Conservation (phyloP, 1,140 invertebrate genomes). For the Maconellicoccus hirsutus region DNA sequence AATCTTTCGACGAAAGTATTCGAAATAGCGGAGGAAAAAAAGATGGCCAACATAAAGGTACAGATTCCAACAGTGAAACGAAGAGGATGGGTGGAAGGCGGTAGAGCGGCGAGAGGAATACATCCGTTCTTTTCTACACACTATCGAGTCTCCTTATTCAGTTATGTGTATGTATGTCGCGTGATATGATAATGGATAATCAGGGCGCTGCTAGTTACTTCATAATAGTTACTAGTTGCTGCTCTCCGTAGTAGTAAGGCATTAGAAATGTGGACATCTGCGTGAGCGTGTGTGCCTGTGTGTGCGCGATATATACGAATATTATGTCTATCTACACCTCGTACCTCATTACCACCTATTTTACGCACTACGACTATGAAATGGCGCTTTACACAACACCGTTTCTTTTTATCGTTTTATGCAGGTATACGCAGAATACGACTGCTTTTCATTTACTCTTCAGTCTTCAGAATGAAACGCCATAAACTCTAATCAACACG, state of each 20-base stretch:
- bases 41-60: slow-evolving; percentile 3
- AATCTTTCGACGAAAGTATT: background rate
- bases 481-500: background rate
- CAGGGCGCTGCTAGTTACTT: slow-evolving; percentile 6
- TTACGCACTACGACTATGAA: slow-evolving; percentile 7
- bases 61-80: background rate
- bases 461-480: background rate
- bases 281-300: background rate
- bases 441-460: background rate
- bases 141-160: background rate
- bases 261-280: slow-evolving; percentile 8
- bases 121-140: background rate
- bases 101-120: background rate
- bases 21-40: background rate
- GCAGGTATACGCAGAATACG: background rate
- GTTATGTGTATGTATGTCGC: slow-evolving; percentile 7
- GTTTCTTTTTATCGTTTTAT: background rate
- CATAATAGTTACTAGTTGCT: slow-evolving; percentile 4
- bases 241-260: background rate
- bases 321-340: background rate
- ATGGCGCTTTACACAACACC: slow-evolving; percentile 7
- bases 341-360: slow-evolving; percentile 4
- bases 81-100: background rate
- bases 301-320: background rate
- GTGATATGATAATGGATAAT: slow-evolving; percentile 9